Conservation (phyloP, 2,888 invertebrate species). For the Gari tellinella region DNA sequence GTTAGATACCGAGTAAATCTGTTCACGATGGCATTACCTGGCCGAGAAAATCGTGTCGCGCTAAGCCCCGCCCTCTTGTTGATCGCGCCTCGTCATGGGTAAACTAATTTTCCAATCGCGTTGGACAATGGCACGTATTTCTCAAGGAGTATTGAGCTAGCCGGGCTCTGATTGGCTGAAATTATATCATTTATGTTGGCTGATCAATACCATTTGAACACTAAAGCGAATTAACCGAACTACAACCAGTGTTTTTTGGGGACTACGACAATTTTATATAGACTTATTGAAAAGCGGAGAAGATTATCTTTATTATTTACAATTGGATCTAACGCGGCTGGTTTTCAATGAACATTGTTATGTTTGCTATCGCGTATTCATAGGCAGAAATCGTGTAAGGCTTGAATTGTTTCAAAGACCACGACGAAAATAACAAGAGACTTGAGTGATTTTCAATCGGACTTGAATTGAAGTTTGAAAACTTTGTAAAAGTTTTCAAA, state of each 20-base stretch:
- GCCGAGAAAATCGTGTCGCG: slow-evolving; percentile 39
- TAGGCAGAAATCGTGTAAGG: slow-evolving; percentile 14
- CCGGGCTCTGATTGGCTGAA: slow-evolving; percentile 70
- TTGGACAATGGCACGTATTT: slow-evolving; percentile 46
- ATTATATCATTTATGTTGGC: slow-evolving; percentile 68
- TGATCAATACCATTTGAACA: slow-evolving; percentile 75
- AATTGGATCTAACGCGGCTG: slow-evolving; percentile 51
- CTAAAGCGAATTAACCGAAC: slow-evolving; percentile 77
- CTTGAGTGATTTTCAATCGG: neutral
- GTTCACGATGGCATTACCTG: slow-evolving; percentile 19
- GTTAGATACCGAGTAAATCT: slow-evolving; percentile 20
- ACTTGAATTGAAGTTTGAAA: slow-evolving; percentile 1
- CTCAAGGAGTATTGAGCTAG: slow-evolving; percentile 55
- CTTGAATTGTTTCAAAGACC: slow-evolving; percentile 15
- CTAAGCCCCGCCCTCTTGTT: slow-evolving; percentile 63
- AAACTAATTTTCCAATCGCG: slow-evolving; percentile 57
- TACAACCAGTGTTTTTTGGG: slow-evolving; percentile 73
- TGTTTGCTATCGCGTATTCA: too few species aligned
- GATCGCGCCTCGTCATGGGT: slow-evolving; percentile 54
- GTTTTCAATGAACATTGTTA: slow-evolving; percentile 57
- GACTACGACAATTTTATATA: slow-evolving; percentile 67
- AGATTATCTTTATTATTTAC: slow-evolving; percentile 56
- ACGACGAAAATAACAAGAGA: slow-evolving; percentile 4
- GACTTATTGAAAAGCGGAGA: slow-evolving; percentile 58
- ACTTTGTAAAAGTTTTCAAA: slow-evolving; percentile 19